Conservation (phyloP, 2,797 vertebrate species). For the Enteromius paludinosus region DNA sequence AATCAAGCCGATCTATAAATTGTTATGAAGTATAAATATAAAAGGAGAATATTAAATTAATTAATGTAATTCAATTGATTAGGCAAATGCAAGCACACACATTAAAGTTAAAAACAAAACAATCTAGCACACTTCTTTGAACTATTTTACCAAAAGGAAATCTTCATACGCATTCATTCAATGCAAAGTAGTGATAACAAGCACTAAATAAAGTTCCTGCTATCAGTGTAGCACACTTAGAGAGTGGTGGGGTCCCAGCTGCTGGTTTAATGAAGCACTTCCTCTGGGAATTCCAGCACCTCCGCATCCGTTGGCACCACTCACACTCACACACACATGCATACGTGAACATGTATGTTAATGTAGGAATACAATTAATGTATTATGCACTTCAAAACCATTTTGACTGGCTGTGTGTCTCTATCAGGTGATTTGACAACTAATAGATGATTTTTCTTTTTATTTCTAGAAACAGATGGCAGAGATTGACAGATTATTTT, state of each 20-base stretch:
- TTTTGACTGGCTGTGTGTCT: not conserved
- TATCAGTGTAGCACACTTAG: not conserved
- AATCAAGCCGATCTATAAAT: constrained; percentile 21
- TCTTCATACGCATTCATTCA: not conserved
- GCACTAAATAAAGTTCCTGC: not conserved
- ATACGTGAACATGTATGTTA: not conserved
- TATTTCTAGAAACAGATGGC: not conserved
- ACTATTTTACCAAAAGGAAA: not conserved
- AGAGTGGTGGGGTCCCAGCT: not conserved
- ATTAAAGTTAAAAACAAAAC: not conserved
- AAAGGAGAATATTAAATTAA: not conserved
- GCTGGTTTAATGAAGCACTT: constrained; percentile 34
- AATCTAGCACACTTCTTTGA: not conserved
- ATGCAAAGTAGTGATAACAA: not conserved
- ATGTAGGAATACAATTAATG: not conserved
- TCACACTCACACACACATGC: not conserved
- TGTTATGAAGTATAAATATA: constrained; percentile 8
- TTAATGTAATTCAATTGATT: constrained; percentile 21
- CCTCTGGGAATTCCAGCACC: constrained; percentile 8
- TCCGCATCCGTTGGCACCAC: not conserved
- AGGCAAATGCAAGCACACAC: not conserved
- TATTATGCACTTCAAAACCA: not conserved
- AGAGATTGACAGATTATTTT: not conserved
- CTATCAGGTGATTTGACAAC: not conserved
- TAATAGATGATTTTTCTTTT: not conserved